Evolutionary conservation across 2,888 invertebrate genomes (phyloP), one percentile per base, ranked within the genome.

Genomic region (Tipula lateralis): DNA sequence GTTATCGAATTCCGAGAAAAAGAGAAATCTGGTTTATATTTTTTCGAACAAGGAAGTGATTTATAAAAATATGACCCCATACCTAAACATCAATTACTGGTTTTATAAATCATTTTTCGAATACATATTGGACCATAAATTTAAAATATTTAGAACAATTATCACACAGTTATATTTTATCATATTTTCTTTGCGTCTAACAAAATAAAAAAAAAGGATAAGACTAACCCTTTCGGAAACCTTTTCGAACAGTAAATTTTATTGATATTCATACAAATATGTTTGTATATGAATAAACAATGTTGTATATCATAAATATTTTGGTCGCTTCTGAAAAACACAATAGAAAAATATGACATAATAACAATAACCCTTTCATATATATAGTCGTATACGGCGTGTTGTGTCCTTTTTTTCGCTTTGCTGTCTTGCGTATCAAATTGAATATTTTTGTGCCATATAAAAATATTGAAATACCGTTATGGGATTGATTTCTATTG

Each of bases 401-500:
- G 66, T 24, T 66, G 44, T 16, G 66, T 66, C 66, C 66, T 66
- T 66, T 66, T 44, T 44, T n/a, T 24, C 9, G n/a, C 16, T 4
- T 19, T 44, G n/a, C 44, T 36, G 36, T 36, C 12, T 5, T 36
- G 36, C 16, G 44, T 16, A 39, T 39, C n/a, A 19, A 66, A 66
- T 66, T 66, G 66, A 66, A 66, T 66, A 66, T 66, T n/a, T n/a
- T n/a, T 66, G 66, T 24, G 6, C 24, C 0, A 66, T 24, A 66
- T 66, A 66, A 66, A 66, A 66, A 66, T 66, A 66, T 66, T 66
- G 66, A 24, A 66, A 66, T 66, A 66, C 24, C 66, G 66, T 66
- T 66, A 66, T 66, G 66, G 66, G 66, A 66, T 66, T 66, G 66
- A 66, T 66, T 66, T 66, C 66, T 66, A 66, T 66, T 66, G 66